Percentiles rank a stretch among this genome's conserved stretches.
Conservation (phyloP, 2,888 invertebrate genomes). For the Phasia obesa region DNA sequence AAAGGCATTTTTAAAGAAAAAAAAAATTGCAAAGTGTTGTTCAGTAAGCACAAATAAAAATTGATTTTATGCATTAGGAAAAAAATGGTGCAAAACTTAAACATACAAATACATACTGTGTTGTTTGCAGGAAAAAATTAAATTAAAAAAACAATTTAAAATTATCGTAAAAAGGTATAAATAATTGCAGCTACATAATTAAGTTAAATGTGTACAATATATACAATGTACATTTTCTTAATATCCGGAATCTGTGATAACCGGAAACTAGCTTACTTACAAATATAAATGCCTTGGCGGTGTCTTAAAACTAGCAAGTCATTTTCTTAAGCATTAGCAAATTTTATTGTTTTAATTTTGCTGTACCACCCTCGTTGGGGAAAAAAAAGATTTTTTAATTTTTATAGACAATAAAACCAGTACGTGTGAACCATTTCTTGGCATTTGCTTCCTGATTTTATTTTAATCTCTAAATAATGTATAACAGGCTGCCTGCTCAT, state of each 20-base stretch:
- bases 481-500: constrained; percentile 16
- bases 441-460: constrained; percentile 61
- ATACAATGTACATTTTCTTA: neutral
- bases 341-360: neutral
- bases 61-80: constrained; percentile 2
- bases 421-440: constrained; percentile 65
- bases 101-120: neutral
- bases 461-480: constrained; percentile 7
- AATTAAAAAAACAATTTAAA: constrained; percentile 8
- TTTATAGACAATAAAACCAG: constrained; percentile 59
- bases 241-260: constrained; percentile 49
- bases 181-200: neutral
- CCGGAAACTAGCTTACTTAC: constrained; percentile 41
- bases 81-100: constrained; percentile 34
- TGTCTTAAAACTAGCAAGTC: neutral
- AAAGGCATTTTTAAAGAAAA: constrained; percentile 36
- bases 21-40: neutral
- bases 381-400: constrained; percentile 19
- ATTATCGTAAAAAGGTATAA: constrained; percentile 11
- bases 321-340: constrained; percentile 12
- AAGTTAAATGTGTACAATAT: neutral
- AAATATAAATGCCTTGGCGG: neutral
- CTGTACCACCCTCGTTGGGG: constrained; percentile 28
- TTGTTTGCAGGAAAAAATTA: constrained; percentile 6
- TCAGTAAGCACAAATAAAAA: constrained; percentile 17